Conservation (phyloP, 2,797 vertebrate species). For the Hippopotamyrus pictus region DNA sequence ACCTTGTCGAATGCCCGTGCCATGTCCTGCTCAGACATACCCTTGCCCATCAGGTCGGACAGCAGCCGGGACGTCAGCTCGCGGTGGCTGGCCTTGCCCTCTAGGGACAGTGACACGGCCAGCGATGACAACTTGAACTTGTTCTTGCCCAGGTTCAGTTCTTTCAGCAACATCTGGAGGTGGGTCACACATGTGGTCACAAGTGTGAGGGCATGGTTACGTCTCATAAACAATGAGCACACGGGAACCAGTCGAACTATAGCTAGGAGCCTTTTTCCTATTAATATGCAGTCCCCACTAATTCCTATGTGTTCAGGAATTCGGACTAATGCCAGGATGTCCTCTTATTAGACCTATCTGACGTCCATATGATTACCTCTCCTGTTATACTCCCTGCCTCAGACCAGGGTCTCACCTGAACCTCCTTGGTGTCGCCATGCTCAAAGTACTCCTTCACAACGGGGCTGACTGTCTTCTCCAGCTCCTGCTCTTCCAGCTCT, state of each 20-base stretch:
- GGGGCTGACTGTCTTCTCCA: conserved; percentile 77
- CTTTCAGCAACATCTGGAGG: conserved; percentile 68
- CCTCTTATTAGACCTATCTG: background rate
- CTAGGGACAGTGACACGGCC: conserved; percentile 72
- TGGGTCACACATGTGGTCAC: background rate
- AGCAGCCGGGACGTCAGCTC: conserved; percentile 80
- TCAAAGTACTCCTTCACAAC: conserved; percentile 83
- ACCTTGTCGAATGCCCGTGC: conserved; percentile 71
- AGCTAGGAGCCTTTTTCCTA: background rate
- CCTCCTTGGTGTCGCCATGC: conserved; percentile 79
- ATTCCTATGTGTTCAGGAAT: background rate
- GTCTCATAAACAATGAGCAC: background rate
- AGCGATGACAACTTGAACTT: conserved; percentile 69
- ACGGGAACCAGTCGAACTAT: background rate
- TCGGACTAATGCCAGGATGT: background rate
- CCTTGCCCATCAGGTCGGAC: conserved; percentile 67
- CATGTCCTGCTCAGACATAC: conserved; percentile 66
- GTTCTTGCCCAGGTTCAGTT: conserved; percentile 68
- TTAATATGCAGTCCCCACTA: background rate
- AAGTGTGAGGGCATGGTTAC: background rate
- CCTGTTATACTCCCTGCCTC: background rate
- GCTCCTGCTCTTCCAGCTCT: conserved; percentile 69
- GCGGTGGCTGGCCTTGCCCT: conserved; percentile 80
- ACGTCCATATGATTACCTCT: background rate
- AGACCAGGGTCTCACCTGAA: conserved; percentile 57